Evolutionary conservation across 2,113 vertebrate species (phyloP).

Genomic region (Pseudonaja textilis): DNA sequence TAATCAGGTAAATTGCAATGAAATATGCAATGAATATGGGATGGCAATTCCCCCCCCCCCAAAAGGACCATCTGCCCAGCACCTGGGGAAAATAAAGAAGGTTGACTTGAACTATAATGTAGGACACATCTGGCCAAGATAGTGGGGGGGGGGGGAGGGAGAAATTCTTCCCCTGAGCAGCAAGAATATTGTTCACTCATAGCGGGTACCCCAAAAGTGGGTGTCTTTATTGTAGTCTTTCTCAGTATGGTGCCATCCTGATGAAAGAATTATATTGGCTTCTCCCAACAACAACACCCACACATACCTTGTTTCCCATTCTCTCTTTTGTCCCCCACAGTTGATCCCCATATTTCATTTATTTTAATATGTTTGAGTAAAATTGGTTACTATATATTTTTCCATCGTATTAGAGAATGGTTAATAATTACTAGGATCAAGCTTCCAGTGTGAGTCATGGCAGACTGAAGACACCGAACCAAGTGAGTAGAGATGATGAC

Average conservation of each 20-base stretch:
- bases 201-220: not conserved
- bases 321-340: not conserved
- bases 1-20: not conserved
- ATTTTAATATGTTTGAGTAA: not conserved
- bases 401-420: not conserved
- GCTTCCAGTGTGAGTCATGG: not conserved
- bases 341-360: not conserved
- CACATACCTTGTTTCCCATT: not conserved
- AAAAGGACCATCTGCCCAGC: conserved; percentile 9
- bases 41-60: rapidly evolving
- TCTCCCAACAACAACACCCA: not conserved
- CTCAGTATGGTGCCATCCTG: not conserved
- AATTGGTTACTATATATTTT: not conserved
- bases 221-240: not conserved
- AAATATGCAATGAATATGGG: not conserved
- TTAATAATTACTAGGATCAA: not conserved
- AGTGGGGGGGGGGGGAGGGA: not conserved
- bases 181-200: not conserved
- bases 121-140: conserved; percentile 1
- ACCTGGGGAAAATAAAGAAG: not conserved
- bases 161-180: not conserved
- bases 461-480: not conserved
- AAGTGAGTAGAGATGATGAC: not conserved
- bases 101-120: not conserved
- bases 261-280: not conserved